Percentiles rank a stretch among this genome's conserved stretches.
These are phyloP conservation scores for Drosophila cardini DNA, from an alignment of 1,140 invertebrate genomes.

Conservation along the genomic window DNA sequence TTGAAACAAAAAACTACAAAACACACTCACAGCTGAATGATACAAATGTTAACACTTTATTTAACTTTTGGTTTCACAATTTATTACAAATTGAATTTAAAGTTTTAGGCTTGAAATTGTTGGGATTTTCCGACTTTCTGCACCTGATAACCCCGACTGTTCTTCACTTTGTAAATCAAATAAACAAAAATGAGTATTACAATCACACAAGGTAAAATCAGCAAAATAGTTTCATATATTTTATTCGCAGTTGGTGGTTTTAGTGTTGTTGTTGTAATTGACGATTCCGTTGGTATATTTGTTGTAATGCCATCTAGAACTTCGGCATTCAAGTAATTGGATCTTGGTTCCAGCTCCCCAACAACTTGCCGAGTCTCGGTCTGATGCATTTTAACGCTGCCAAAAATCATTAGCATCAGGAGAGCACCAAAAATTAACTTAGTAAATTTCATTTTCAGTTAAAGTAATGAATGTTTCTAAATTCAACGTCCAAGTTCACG, in stretches of 20 bases:
- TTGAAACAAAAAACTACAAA: too few species aligned
- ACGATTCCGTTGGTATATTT: background rate
- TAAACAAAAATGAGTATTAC: background rate
- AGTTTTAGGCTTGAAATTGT: background rate
- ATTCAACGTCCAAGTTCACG: background rate
- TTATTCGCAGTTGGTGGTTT: background rate
- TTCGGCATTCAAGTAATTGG: too few species aligned
- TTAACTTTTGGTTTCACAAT: too few species aligned
- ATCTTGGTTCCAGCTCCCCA: too few species aligned
- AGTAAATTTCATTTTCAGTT: background rate
- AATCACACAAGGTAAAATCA: background rate
- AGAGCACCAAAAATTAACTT: background rate
- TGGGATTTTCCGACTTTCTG: background rate
- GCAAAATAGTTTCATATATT: background rate
- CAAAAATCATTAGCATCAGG: background rate
- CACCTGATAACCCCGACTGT: constrained; percentile 2
- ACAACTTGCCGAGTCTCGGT: too few species aligned
- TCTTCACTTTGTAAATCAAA: constrained; percentile 2
- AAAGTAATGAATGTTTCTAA: background rate
- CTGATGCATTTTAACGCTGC: background rate
- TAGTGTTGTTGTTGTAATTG: background rate
- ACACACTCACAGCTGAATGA: too few species aligned
- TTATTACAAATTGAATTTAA: too few species aligned
- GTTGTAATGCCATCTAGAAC: background rate
- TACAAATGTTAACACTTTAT: too few species aligned